A percentile compares a stretch with the other conserved stretches of the same genome.
Evolutionary conservation across 2,888 invertebrate genomes (phyloP).

Genomic region (Euspilapteryx auroguttella): DNA sequence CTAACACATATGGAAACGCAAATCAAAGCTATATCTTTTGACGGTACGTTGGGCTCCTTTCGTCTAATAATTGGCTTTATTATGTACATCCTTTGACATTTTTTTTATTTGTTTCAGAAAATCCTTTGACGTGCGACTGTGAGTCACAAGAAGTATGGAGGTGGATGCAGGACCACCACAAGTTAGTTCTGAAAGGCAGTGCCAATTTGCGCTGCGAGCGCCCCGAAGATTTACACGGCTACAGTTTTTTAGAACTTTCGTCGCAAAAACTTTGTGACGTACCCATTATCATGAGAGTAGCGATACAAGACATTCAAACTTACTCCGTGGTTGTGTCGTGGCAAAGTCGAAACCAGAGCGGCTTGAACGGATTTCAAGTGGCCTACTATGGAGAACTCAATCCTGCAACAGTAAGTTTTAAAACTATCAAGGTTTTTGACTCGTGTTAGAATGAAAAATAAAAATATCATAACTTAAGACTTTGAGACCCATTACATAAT

Average conservation of each 20-base stretch:
- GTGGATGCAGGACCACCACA: conserved; percentile 88
- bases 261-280: conserved; percentile 84
- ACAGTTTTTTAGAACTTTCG: conserved; percentile 74
- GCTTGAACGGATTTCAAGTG: conserved; percentile 82
- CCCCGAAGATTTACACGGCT: conserved; percentile 77
- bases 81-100: conserved; percentile 82
- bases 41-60: conserved; percentile 80
- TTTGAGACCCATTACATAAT: conserved; percentile 12
- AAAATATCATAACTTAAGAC: too few species aligned
- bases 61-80: too few species aligned
- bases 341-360: conserved; percentile 87
- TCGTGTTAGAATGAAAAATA: too few species aligned
- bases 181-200: conserved; percentile 66
- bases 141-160: conserved; percentile 90
- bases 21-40: conserved; percentile 73
- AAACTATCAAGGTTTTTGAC: too few species aligned
- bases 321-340: conserved; percentile 86
- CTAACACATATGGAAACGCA: conserved; percentile 80
- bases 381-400: conserved; percentile 71
- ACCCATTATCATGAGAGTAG: conserved; percentile 80
- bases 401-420: conserved; percentile 59
- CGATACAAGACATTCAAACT: conserved; percentile 86
- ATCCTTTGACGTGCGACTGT: conserved; percentile 88
- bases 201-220: conserved; percentile 76
- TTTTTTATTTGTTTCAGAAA: conserved; percentile 65